These are phyloP conservation scores for Himalopsyche tibetana DNA, from an alignment of 2,888 invertebrate genomes.

Conservation along the genomic window DNA sequence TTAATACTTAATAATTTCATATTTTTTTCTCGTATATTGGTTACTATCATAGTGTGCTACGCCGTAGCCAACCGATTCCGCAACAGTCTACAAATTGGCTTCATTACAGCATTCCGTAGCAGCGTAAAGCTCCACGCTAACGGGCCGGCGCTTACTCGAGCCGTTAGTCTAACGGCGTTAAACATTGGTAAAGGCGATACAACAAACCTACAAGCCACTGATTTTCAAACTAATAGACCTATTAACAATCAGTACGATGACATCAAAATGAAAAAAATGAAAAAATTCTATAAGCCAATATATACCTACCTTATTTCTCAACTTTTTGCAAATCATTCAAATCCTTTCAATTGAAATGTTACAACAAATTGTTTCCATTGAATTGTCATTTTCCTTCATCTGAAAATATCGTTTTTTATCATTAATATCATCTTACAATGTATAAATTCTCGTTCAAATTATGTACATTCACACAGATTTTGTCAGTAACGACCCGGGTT, in stretches of 20 bases:
- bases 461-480: too few species aligned
- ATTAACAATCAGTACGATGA: background rate
- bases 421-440: too few species aligned
- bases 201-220: background rate
- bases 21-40: constrained; percentile 7
- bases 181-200: constrained; percentile 26
- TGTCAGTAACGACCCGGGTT: background rate
- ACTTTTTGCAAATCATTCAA: too few species aligned
- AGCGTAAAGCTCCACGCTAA: constrained; percentile 5
- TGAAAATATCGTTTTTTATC: too few species aligned
- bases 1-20: background rate
- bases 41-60: background rate
- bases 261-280: too few species aligned
- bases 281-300: too few species aligned
- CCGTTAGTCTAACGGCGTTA: constrained; percentile 8
- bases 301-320: too few species aligned
- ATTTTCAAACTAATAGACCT: background rate
- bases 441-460: too few species aligned
- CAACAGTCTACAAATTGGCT: constrained; percentile 58
- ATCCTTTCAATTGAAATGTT: too few species aligned
- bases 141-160: constrained; percentile 12
- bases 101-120: constrained; percentile 51
- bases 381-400: too few species aligned
- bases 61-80: constrained; percentile 29
- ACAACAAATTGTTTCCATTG: too few species aligned